Percentiles rank a stretch among this genome's conserved stretches.
phyloP scores from a whole-genome alignment of 1,140 invertebrate species.

The Polypedilum pembai region DNA sequence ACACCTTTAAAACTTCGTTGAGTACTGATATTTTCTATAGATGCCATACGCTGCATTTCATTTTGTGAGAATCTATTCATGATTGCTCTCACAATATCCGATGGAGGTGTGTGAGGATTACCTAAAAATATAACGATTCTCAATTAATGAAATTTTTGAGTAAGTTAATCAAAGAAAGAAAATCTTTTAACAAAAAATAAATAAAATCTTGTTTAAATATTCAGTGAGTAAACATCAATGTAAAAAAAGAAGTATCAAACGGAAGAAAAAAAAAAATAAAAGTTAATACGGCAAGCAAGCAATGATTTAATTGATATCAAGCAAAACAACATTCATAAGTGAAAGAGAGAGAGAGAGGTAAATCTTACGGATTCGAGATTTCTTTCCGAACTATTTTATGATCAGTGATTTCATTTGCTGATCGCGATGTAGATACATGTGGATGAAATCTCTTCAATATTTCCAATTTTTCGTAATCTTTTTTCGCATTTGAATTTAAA shows the following conservation, averaged over 20 bases:
- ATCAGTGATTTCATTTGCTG: neutral
- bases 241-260: neutral
- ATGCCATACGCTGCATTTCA: constrained; percentile 13
- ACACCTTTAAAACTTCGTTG: constrained; percentile 23
- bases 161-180: neutral
- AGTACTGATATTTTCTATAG: neutral
- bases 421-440: constrained; percentile 21
- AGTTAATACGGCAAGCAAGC: neutral
- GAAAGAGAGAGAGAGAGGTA: neutral
- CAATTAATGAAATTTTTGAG: neutral
- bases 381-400: neutral
- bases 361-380: constrained; percentile 16
- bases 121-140: neutral
- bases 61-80: constrained; percentile 17
- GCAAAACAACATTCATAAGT: constrained; percentile 1
- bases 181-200: neutral
- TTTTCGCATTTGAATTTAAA: neutral
- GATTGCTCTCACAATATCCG: constrained; percentile 8
- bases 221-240: neutral
- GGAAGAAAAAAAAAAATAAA: neutral
- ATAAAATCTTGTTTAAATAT: neutral
- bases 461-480: constrained; percentile 28
- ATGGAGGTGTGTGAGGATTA: neutral
- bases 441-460: constrained; percentile 30
- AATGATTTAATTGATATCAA: neutral